Percentiles rank a stretch among this genome's conserved stretches.
Evolutionary conservation across 2,888 invertebrate species (phyloP).

Genomic region (Sycophila texana): DNA sequence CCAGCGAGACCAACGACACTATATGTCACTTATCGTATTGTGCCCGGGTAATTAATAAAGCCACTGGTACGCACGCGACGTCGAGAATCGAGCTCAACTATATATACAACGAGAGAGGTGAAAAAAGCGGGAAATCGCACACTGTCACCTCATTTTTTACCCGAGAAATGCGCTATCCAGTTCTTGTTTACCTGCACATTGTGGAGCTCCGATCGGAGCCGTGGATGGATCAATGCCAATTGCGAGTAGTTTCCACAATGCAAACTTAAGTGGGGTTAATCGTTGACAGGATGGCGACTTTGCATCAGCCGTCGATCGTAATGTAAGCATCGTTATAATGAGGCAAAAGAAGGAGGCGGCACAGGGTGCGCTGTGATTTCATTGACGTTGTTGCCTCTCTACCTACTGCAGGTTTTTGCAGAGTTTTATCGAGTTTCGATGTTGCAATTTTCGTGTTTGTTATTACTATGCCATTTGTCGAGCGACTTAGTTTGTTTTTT

Average conservation of each 20-base stretch:
- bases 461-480: not conserved
- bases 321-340: not conserved
- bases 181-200: not conserved
- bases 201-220: not conserved
- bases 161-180: not conserved
- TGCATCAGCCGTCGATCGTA: not conserved
- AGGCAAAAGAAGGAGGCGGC: not conserved
- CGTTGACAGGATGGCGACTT: not conserved
- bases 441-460: not conserved
- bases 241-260: not conserved
- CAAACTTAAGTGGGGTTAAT: not conserved
- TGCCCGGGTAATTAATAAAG: not conserved
- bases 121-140: not conserved
- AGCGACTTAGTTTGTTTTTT: not conserved
- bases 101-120: not conserved
- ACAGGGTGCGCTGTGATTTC: too few relatives aligned
- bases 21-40: not conserved
- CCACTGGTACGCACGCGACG: not conserved
- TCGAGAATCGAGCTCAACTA: not conserved
- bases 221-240: conserved; percentile 14
- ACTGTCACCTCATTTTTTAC: not conserved
- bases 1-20: not conserved
- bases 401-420: too few relatives aligned
- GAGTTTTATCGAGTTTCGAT: not conserved
- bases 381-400: too few relatives aligned